A percentile compares a stretch with the other conserved stretches of the same genome.
Evolutionary conservation across 2,888 invertebrate species (phyloP).

Genomic region (Hipparchia semele): DNA sequence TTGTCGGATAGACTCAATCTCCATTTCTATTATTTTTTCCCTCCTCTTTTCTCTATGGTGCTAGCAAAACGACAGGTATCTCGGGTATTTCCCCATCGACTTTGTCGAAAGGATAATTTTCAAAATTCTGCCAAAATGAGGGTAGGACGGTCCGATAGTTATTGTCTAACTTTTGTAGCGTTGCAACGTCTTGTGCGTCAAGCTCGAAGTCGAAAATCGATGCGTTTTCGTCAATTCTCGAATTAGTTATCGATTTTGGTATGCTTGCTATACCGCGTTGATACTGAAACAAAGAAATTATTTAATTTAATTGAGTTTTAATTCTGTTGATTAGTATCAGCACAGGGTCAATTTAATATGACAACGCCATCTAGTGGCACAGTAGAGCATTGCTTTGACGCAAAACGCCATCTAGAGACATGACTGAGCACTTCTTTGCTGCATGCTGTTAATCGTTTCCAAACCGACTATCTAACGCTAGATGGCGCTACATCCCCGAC

Average conservation of each 20-base stretch:
- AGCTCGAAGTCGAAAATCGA: constrained; percentile 67
- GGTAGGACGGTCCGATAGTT: constrained; percentile 56
- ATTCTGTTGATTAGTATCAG: too few relatives aligned
- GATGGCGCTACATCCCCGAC: too few relatives aligned
- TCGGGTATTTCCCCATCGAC: constrained; percentile 19
- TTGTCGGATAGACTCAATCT: too few relatives aligned
- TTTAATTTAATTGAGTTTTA: too few relatives aligned
- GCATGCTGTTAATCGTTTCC: too few relatives aligned
- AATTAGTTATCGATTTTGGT: constrained; percentile 63
- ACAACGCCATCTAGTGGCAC: too few relatives aligned
- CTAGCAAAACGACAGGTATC: not conserved
- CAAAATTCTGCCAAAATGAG: constrained; percentile 55
- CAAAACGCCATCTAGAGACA: too few relatives aligned
- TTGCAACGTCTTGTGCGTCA: constrained; percentile 51
- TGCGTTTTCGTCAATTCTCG: constrained; percentile 62
- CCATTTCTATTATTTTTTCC: too few relatives aligned
- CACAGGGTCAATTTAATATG: too few relatives aligned
- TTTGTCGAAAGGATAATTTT: constrained; percentile 61
- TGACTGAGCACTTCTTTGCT: too few relatives aligned
- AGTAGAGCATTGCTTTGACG: too few relatives aligned
- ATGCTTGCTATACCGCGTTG: constrained; percentile 61
- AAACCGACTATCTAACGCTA: too few relatives aligned
- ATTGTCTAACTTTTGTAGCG: constrained; percentile 58
- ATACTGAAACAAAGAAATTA: constrained; percentile 50
- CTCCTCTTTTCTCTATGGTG: not conserved